Conservation (phyloP, 2,113 vertebrate genomes). For the Hippoglossus stenolepis region DNA sequence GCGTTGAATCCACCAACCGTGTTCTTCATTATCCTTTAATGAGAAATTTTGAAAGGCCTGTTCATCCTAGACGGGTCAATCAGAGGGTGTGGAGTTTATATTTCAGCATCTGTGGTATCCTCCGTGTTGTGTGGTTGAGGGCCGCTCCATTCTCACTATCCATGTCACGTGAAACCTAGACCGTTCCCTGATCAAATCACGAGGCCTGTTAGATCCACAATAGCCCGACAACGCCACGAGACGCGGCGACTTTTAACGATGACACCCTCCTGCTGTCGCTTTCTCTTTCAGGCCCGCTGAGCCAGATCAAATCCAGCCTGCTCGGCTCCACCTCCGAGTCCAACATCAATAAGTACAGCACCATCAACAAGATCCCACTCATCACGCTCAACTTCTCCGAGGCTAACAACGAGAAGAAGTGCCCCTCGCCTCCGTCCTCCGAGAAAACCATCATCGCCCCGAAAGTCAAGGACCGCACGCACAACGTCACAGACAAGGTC, state of each 20-base stretch:
- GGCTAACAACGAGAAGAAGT: slow-evolving; percentile 94
- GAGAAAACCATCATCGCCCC: slow-evolving; percentile 99
- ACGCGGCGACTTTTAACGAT: neutral
- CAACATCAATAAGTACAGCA: slow-evolving; percentile 98
- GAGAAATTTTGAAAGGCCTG: slow-evolving; percentile 56
- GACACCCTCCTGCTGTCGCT: slow-evolving; percentile 5
- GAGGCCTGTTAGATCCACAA: neutral
- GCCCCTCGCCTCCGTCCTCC: slow-evolving; percentile 92
- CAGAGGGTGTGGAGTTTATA: slow-evolving; percentile 40
- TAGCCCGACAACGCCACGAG: neutral
- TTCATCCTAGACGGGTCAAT: slow-evolving; percentile 41
- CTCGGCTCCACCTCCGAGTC: slow-evolving; percentile 98
- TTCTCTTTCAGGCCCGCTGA: slow-evolving; percentile 89
- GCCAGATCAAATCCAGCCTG: slow-evolving; percentile 97
- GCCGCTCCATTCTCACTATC: slow-evolving; percentile 48
- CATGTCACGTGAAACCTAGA: slow-evolving; percentile 33
- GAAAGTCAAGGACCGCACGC: slow-evolving; percentile 97
- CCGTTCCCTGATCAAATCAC: slow-evolving; percentile 22
- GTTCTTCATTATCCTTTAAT: slow-evolving; percentile 69
- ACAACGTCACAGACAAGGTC: slow-evolving; percentile 98
- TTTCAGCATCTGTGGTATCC: slow-evolving; percentile 57
- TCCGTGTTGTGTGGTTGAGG: slow-evolving; percentile 51
- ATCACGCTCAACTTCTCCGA: slow-evolving; percentile 99
- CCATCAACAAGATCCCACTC: slow-evolving; percentile 99
- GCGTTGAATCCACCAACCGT: slow-evolving; percentile 42